These are phyloP conservation scores for Hepsetus odoe DNA, from an alignment of 2,113 vertebrate genomes.

Conservation along the genomic window DNA sequence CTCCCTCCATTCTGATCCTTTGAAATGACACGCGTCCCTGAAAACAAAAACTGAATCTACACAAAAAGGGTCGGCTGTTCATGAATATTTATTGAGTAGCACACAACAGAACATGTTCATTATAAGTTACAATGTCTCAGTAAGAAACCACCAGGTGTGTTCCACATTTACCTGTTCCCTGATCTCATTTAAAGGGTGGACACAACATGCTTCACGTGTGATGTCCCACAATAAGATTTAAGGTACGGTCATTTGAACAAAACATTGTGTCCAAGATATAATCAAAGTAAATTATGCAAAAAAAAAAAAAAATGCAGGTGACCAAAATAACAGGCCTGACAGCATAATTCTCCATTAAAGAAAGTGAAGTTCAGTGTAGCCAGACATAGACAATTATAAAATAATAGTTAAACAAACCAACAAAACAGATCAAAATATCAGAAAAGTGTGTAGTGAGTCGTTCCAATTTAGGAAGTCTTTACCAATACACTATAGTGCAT, in stretches of 20 bases:
- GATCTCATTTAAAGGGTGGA: neutral
- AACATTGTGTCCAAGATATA: neutral
- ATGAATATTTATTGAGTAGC: conserved; percentile 26
- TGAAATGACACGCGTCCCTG: too few species aligned
- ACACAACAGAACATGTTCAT: conserved; percentile 24
- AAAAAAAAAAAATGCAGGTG: neutral
- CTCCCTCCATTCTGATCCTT: too few species aligned
- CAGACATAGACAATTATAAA: neutral
- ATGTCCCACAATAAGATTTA: neutral
- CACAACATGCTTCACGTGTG: conserved; percentile 19
- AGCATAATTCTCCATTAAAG: neutral
- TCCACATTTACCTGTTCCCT: neutral
- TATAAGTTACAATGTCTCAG: conserved; percentile 12
- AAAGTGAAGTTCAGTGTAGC: neutral
- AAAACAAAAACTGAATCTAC: neutral
- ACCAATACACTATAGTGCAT: neutral
- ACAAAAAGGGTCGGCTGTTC: neutral
- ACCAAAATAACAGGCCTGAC: neutral
- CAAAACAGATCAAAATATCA: neutral
- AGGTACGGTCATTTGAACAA: conserved; percentile 1
- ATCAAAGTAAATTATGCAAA: too few species aligned
- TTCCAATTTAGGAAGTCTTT: neutral
- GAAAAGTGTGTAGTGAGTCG: neutral
- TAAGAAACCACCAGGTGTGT: conserved; percentile 15
- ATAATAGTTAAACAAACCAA: neutral